Evolutionary conservation across 2,113 vertebrate genomes (phyloP).

Genomic region (Kryptolebias marmoratus): DNA sequence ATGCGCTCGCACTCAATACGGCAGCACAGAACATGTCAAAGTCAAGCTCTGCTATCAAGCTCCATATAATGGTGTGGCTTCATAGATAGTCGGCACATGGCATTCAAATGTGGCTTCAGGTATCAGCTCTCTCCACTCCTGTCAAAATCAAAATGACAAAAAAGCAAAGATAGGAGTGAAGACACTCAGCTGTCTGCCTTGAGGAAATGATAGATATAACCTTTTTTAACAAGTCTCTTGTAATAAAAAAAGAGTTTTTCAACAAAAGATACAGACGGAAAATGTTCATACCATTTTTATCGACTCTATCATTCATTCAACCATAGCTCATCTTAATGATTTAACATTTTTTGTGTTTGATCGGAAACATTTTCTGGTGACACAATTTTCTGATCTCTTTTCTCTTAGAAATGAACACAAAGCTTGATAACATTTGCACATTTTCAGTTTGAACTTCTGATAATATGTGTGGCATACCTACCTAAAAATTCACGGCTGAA

Average conservation of each 20-base stretch:
- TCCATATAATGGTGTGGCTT: slow-evolving; percentile 62
- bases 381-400: no score
- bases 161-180: slow-evolving; percentile 26
- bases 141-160: slow-evolving; percentile 47
- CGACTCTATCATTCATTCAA: not conserved
- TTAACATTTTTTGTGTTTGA: no score
- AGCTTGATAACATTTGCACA: no score
- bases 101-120: slow-evolving; percentile 51
- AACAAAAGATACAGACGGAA: not conserved
- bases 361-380: no score
- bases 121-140: slow-evolving; percentile 35
- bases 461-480: no score
- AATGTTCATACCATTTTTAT: not conserved
- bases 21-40: slow-evolving; percentile 66
- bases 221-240: slow-evolving; percentile 27
- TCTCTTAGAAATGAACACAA: no score
- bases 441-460: no score
- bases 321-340: no score
- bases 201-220: slow-evolving; percentile 33
- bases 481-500: not conserved
- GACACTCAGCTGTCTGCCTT: slow-evolving; percentile 13
- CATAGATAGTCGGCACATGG: slow-evolving; percentile 38
- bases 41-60: slow-evolving; percentile 63
- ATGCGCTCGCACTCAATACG: slow-evolving; percentile 42
- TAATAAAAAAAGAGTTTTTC: slow-evolving; percentile 31